Conservation (phyloP, 2,797 vertebrate genomes). For the Pteronotus mesoamericanus region DNA sequence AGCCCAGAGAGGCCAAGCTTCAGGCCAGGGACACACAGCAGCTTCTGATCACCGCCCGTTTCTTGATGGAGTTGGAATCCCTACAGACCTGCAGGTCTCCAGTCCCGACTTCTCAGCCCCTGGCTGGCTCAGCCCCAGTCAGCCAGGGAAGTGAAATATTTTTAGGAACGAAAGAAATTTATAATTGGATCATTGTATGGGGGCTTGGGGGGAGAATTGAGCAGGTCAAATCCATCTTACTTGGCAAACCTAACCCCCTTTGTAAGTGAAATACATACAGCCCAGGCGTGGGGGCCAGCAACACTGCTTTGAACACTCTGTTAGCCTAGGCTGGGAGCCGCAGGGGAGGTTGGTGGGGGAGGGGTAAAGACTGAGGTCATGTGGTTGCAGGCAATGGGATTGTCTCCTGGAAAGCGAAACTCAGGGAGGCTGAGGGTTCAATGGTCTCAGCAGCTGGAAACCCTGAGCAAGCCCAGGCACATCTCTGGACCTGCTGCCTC, state of each 20-base stretch:
- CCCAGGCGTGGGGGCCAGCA: accelerated
- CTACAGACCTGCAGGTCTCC: neutral
- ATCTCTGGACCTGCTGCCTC: neutral
- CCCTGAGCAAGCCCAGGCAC: neutral
- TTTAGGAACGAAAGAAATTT: neutral
- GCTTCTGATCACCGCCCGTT: neutral
- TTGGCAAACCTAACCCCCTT: neutral
- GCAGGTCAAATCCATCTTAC: neutral
- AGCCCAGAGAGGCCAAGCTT: neutral
- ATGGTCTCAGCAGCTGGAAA: neutral
- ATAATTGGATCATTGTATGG: neutral
- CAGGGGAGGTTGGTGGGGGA: neutral
- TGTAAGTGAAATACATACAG: neutral
- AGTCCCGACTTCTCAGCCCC: neutral
- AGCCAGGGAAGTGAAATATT: neutral
- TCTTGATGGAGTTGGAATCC: neutral
- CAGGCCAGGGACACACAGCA: neutral
- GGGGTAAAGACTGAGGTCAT: neutral
- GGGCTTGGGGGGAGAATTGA: neutral
- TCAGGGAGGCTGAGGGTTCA: neutral
- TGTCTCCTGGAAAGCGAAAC: neutral
- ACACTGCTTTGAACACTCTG: neutral
- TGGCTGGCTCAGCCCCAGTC: neutral
- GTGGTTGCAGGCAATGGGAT: neutral
- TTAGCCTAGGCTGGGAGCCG: neutral